Evolutionary conservation across 2,888 invertebrate species (phyloP).

Genomic region (Himalopsyche tibetana): DNA sequence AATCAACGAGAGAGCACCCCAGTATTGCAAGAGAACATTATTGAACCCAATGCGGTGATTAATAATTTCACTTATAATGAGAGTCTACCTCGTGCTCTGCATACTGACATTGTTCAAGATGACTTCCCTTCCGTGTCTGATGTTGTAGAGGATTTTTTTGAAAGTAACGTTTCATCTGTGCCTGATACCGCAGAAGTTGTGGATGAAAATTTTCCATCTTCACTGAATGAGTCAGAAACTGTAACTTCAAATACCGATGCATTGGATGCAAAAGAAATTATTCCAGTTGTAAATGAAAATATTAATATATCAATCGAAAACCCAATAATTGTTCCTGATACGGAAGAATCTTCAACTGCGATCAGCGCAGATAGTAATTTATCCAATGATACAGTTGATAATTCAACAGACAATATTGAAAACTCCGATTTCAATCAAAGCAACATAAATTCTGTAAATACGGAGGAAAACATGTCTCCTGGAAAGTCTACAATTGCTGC

Average conservation of each 20-base stretch:
- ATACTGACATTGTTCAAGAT: background rate
- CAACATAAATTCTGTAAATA: background rate
- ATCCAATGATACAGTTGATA: background rate
- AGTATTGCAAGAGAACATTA: background rate
- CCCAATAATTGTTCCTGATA: background rate
- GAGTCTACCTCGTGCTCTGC: background rate
- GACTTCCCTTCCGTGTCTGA: background rate
- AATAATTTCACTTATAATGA: background rate
- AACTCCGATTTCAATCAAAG: background rate
- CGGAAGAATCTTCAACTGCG: background rate
- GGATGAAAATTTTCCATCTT: background rate
- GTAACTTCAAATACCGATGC: conserved; percentile 9
- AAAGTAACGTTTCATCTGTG: background rate
- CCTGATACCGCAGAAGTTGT: too few species aligned
- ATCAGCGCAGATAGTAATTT: background rate
- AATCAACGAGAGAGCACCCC: conserved; percentile 52
- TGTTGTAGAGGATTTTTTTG: background rate
- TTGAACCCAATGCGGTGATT: background rate
- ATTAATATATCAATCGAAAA: conserved; percentile 8
- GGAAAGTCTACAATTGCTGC: background rate
- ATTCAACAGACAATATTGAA: background rate
- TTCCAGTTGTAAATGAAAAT: conserved; percentile 17
- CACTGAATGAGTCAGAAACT: conserved; percentile 50
- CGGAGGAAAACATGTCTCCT: background rate
- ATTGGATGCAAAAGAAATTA: background rate